These are phyloP conservation scores for Papilio glaucus DNA, from an alignment of 1,140 invertebrate species.

Conservation along the genomic window DNA sequence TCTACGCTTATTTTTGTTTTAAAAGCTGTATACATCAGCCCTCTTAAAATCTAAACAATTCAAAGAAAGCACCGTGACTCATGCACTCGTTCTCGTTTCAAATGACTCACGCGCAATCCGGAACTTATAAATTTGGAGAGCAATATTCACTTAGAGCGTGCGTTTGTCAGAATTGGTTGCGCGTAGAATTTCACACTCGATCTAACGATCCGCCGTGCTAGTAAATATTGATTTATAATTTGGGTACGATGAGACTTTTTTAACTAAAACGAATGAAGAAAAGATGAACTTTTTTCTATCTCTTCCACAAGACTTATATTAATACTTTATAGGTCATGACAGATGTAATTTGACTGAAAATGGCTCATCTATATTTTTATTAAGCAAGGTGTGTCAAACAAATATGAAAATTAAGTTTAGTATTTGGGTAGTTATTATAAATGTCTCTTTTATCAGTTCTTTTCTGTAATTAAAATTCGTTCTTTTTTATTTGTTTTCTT, in stretches of 20 bases:
- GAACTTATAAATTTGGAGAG: slow-evolving; percentile 32
- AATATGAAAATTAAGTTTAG: no score
- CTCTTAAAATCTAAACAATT: slow-evolving; percentile 18
- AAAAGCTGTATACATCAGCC: neutral
- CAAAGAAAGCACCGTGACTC: slow-evolving; percentile 31
- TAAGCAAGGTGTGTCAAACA: no score
- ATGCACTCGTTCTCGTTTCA: neutral
- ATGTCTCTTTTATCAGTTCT: no score
- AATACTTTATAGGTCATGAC: neutral
- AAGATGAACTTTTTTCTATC: neutral
- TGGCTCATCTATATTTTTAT: no score
- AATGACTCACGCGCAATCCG: slow-evolving; percentile 36
- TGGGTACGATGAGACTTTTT: neutral
- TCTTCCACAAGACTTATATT: neutral
- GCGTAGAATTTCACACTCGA: slow-evolving; percentile 27
- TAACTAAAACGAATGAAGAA: neutral
- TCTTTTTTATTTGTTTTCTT: no score
- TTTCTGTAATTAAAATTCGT: no score
- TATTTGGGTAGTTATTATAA: no score
- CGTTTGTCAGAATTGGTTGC: slow-evolving; percentile 29
- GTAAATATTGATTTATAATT: slow-evolving; percentile 23
- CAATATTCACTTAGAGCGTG: slow-evolving; percentile 24
- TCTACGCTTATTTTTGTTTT: neutral
- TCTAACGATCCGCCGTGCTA: neutral
- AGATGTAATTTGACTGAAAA: no score